These are phyloP conservation scores for Agrypnia vestita DNA, from an alignment of 1,140 invertebrate species.

Conservation along the genomic window DNA sequence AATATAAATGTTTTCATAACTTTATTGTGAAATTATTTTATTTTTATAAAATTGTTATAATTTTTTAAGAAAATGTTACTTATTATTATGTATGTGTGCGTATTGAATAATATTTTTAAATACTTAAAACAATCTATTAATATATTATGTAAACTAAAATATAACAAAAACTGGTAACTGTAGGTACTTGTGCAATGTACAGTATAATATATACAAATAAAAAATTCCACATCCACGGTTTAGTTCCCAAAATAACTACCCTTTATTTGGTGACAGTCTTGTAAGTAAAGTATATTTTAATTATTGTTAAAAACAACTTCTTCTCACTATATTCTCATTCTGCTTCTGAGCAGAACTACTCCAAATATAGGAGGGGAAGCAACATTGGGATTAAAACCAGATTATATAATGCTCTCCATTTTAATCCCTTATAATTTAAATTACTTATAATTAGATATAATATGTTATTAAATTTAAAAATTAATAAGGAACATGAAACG, in stretches of 20 bases:
- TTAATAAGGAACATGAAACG: no score
- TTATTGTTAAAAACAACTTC: no score
- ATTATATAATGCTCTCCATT: no score
- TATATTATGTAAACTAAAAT: not conserved
- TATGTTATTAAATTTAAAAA: no score
- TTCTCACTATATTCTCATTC: no score
- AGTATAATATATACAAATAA: conserved; percentile 2
- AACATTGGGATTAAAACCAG: no score
- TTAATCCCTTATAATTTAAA: no score
- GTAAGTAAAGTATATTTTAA: not conserved
- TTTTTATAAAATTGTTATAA: not conserved
- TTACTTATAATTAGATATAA: no score
- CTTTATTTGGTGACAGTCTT: conserved; percentile 40
- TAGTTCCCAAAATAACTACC: conserved; percentile 5
- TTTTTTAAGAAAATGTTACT: not conserved
- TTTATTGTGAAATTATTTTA: not conserved
- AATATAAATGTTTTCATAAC: not conserved
- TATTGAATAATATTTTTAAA: no score
- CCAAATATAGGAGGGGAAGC: no score
- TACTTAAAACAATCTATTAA: not conserved
- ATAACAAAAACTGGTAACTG: conserved; percentile 19
- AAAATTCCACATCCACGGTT: not conserved
- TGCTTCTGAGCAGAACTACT: no score
- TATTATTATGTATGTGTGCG: not conserved
- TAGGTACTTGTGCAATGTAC: not conserved